Percentiles rank a stretch among this genome's conserved stretches.
Evolutionary conservation across 2,797 vertebrate species (phyloP).

Genomic region (Hipposideros larvatus): DNA sequence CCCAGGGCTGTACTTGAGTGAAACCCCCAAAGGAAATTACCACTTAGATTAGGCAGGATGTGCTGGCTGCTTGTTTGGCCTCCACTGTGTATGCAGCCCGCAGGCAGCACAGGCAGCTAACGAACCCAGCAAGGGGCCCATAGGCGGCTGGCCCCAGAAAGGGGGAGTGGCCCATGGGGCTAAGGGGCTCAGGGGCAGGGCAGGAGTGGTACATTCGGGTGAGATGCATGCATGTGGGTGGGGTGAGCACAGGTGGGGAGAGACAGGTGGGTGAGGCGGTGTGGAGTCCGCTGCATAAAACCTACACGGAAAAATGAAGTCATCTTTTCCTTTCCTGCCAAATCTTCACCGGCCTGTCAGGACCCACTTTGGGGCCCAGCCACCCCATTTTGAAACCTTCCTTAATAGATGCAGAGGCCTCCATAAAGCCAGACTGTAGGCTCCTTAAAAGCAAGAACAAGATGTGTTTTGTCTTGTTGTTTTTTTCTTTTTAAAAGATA

Average conservation of each 20-base stretch:
- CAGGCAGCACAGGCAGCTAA: background rate
- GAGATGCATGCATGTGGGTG: rapidly evolving
- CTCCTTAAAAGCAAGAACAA: background rate
- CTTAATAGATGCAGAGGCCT: background rate
- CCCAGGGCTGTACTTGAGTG: conserved; percentile 75
- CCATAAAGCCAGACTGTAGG: background rate
- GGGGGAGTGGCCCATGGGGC: background rate
- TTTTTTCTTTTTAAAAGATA: background rate
- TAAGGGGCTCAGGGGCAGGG: rapidly evolving
- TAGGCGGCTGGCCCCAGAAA: background rate
- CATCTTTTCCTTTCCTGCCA: background rate
- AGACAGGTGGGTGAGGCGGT: background rate
- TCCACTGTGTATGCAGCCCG: background rate
- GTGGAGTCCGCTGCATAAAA: background rate
- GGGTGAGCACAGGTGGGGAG: background rate
- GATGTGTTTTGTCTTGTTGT: background rate
- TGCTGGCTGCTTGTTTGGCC: conserved; percentile 57
- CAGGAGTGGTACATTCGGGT: rapidly evolving
- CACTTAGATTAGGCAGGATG: conserved; percentile 79
- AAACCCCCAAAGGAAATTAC: conserved; percentile 82
- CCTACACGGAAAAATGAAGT: rapidly evolving
- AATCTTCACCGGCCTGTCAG: background rate
- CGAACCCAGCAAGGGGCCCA: rapidly evolving
- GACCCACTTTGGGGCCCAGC: background rate
- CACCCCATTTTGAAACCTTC: background rate